Percentiles rank a stretch among this genome's conserved stretches.
These are phyloP conservation scores for Cynopterus brachyotis DNA, from an alignment of 2,113 vertebrate genomes.

Conservation along the genomic window DNA sequence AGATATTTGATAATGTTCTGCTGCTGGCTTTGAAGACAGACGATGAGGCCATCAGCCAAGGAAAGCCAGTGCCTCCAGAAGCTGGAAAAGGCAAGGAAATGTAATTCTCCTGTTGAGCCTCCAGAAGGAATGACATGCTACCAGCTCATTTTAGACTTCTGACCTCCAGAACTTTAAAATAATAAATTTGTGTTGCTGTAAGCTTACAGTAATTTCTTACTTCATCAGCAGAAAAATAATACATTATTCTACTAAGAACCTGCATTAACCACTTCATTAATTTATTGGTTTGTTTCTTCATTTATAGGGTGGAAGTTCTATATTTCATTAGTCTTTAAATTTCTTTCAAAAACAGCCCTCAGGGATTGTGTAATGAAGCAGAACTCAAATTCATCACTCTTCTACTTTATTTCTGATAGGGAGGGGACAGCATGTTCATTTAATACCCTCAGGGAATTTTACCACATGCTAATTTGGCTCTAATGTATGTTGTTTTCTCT, in stretches of 20 bases:
- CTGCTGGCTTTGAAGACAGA: not conserved
- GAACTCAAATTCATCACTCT: constrained; percentile 5
- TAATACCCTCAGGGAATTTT: not conserved
- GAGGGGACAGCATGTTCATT: not conserved
- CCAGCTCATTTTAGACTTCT: not conserved
- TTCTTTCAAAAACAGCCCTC: not conserved
- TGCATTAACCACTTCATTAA: not conserved
- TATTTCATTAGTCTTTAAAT: not conserved
- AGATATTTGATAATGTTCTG: not conserved
- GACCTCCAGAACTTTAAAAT: not conserved
- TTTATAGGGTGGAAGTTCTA: not conserved
- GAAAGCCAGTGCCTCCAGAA: not conserved
- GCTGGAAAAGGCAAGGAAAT: not conserved
- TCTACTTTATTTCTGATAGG: not conserved
- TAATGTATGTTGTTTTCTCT: not conserved
- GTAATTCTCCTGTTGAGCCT: not conserved
- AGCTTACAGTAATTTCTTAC: not conserved
- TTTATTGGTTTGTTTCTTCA: not conserved
- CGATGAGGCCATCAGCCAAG: not conserved
- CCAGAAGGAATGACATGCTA: not conserved
- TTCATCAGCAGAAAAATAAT: not conserved
- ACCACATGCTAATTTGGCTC: not conserved
- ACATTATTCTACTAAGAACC: not conserved
- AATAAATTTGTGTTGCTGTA: not conserved
- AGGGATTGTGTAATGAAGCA: not conserved